phyloP scores from a whole-genome alignment of 2,888 invertebrate genomes.

The Ischnus inquisitorius region DNA sequence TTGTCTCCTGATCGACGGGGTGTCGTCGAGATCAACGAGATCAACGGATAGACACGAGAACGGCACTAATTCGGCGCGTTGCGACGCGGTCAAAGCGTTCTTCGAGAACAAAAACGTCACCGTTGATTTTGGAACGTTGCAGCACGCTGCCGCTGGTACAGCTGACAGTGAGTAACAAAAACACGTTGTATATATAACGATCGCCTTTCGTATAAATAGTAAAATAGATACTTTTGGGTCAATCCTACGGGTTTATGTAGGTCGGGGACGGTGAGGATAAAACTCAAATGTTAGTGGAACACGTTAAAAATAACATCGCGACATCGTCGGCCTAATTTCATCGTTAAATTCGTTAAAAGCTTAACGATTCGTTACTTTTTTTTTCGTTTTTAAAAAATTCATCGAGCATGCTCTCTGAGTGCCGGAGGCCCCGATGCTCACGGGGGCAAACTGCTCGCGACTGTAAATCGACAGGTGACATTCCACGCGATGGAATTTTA shows the following conservation, averaged over 20 bases:
- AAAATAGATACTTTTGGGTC: constrained; percentile 3
- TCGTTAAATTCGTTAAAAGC: background rate
- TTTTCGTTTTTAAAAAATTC: background rate
- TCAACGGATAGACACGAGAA: constrained; percentile 68
- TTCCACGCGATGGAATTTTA: constrained; percentile 62
- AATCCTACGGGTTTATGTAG: no score
- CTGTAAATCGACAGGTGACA: constrained; percentile 61
- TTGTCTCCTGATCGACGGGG: constrained; percentile 71
- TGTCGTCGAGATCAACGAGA: constrained; percentile 75
- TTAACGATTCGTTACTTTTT: background rate
- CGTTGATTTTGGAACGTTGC: constrained; percentile 63
- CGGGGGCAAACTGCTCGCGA: background rate
- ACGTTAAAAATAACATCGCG: background rate
- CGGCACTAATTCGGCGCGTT: constrained; percentile 67
- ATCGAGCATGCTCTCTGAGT: background rate
- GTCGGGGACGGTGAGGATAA: no score
- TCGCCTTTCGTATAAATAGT: background rate
- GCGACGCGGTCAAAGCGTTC: constrained; percentile 77
- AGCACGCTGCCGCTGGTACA: constrained; percentile 62
- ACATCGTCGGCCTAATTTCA: background rate
- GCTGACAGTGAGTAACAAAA: constrained; percentile 75
- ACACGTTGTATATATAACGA: background rate
- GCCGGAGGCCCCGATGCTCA: background rate
- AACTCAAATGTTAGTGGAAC: background rate
- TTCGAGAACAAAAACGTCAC: constrained; percentile 80